A percentile compares a stretch with the other conserved stretches of the same genome.
phyloP scores from a whole-genome alignment of 2,797 vertebrate genomes.

The Clarias laeviceps region DNA sequence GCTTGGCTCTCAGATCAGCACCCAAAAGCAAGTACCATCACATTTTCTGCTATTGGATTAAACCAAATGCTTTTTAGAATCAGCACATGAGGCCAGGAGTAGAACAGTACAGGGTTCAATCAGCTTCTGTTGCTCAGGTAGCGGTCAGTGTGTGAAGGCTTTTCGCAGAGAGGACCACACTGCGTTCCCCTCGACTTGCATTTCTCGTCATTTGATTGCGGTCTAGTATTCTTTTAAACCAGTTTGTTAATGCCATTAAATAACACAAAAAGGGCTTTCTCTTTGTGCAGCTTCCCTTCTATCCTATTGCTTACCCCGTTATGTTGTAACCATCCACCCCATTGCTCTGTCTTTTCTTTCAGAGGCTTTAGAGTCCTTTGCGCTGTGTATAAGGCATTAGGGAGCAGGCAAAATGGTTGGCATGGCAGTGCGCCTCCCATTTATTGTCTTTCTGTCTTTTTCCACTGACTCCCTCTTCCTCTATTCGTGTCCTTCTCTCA shows the following conservation, averaged over 20 bases:
- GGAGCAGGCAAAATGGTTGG: constrained; percentile 52
- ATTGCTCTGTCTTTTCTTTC: constrained; percentile 42
- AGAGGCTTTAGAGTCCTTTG: constrained; percentile 38
- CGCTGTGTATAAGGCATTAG: constrained; percentile 54
- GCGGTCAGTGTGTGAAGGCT: constrained; percentile 43
- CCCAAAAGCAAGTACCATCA: constrained; percentile 56
- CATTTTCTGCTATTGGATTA: constrained; percentile 54
- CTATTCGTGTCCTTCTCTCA: constrained; percentile 50
- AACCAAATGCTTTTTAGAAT: constrained; percentile 50
- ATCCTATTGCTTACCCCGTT: constrained; percentile 45
- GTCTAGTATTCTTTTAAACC: constrained; percentile 47
- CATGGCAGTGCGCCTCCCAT: constrained; percentile 37
- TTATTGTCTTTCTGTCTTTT: constrained; percentile 61
- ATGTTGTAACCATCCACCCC: constrained; percentile 32
- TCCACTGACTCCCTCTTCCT: constrained; percentile 58
- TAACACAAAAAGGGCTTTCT: constrained; percentile 54
- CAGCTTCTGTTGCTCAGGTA: constrained; percentile 45
- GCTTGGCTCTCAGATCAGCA: constrained; percentile 14
- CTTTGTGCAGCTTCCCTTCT: constrained; percentile 58
- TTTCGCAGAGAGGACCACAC: constrained; percentile 19
- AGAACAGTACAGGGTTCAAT: constrained; percentile 59
- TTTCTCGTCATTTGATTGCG: constrained; percentile 23
- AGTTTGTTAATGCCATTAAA: constrained; percentile 55
- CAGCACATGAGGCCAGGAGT: constrained; percentile 60
- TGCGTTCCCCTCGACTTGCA: constrained; percentile 32